Conservation (phyloP, 2,888 invertebrate genomes). For the Reticulitermes lucifugus region DNA sequence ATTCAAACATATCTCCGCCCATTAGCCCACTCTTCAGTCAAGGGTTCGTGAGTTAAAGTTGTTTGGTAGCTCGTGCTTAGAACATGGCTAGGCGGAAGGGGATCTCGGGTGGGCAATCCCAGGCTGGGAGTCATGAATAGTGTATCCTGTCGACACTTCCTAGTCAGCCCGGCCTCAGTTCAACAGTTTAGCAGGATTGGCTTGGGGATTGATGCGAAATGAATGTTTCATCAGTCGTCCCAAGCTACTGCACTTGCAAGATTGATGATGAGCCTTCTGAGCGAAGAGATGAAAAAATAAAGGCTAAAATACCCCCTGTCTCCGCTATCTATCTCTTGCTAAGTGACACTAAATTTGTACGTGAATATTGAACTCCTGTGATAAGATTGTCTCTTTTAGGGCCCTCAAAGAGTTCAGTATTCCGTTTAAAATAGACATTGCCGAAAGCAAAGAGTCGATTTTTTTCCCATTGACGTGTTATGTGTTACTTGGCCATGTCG, state of each 20-base stretch:
- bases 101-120: no score
- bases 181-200: constrained; percentile 8
- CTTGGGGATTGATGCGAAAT: neutral
- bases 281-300: neutral
- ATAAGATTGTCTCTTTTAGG: no score
- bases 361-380: neutral
- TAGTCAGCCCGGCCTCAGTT: neutral
- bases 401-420: no score
- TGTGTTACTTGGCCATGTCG: no score
- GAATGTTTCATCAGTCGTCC: constrained; percentile 1
- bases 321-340: neutral
- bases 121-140: neutral
- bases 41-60: neutral
- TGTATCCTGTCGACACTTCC: neutral
- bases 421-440: no score
- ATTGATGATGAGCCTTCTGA: neutral
- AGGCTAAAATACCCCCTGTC: neutral
- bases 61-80: neutral
- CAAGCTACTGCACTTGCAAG: neutral
- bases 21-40: neutral
- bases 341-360: neutral
- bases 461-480: no score
- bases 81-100: neutral
- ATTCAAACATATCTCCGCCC: neutral
- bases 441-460: no score